These are phyloP conservation scores for Drosophila hamatofila DNA, from an alignment of 2,888 invertebrate genomes.

Conservation along the genomic window DNA sequence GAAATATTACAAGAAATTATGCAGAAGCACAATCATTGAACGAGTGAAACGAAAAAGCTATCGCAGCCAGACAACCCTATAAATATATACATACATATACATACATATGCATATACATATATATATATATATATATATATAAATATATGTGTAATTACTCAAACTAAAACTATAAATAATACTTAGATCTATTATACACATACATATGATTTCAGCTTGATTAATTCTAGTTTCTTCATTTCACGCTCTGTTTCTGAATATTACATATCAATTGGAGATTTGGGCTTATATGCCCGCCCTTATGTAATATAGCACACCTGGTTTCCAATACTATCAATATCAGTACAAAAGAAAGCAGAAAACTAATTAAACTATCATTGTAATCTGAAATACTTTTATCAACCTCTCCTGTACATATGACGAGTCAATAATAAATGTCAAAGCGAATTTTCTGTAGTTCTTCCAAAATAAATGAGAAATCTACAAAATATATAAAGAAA, in stretches of 20 bases:
- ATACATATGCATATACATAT: constrained; percentile 16
- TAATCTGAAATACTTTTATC: constrained; percentile 22
- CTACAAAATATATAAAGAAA: constrained; percentile 1
- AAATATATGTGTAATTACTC: too few species aligned
- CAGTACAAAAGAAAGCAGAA: constrained; percentile 58
- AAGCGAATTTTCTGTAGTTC: constrained; percentile 60
- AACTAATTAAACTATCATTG: constrained; percentile 25
- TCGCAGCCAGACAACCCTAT: constrained; percentile 31
- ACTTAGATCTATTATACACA: not conserved
- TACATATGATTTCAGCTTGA: constrained; percentile 1
- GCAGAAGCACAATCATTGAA: constrained; percentile 82
- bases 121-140: constrained; percentile 1
- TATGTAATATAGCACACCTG: constrained; percentile 77
- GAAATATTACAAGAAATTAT: constrained; percentile 58
- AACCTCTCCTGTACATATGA: constrained; percentile 52
- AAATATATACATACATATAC: constrained; percentile 26
- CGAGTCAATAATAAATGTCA: constrained; percentile 54
- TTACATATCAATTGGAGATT: constrained; percentile 68
- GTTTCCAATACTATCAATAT: constrained; percentile 78
- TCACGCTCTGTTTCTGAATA: constrained; percentile 53
- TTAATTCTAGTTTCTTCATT: constrained; percentile 4
- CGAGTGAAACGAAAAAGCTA: constrained; percentile 60
- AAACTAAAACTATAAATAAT: constrained; percentile 20
- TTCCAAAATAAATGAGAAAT: constrained; percentile 48
- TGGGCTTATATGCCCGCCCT: constrained; percentile 34